Percentiles rank a stretch among this genome's conserved stretches.
phyloP scores from a whole-genome alignment of 2,888 invertebrate species.

The Sinopyrophorus schimmeli region DNA sequence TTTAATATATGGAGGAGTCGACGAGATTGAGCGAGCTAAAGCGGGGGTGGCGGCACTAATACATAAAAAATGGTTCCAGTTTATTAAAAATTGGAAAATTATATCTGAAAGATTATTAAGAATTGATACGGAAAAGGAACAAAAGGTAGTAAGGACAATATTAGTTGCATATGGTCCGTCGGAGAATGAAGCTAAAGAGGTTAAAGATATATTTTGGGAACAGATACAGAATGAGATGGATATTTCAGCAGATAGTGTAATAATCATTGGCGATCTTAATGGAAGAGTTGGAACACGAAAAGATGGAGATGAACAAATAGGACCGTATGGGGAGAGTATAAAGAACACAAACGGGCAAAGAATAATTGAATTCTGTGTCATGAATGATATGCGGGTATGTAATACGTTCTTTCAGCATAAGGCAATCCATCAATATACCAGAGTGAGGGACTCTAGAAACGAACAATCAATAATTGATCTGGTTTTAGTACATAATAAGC shows the following conservation, averaged over 20 bases:
- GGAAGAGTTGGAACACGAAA: conserved; percentile 4
- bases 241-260: conserved; percentile 1
- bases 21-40: neutral
- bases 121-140: neutral
- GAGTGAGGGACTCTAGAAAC: no score
- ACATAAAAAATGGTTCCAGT: neutral
- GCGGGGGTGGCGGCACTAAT: neutral
- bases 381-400: neutral
- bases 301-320: neutral
- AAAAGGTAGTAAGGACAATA: neutral
- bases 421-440: no score
- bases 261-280: conserved; percentile 4
- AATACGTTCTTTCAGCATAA: conserved; percentile 3
- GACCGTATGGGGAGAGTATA: neutral
- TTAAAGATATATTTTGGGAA: conserved; percentile 6
- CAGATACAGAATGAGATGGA: neutral
- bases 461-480: no score
- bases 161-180: neutral
- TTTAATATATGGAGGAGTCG: conserved; percentile 5
- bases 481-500: no score
- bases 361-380: neutral
- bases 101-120: neutral
- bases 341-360: neutral
- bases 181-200: conserved; percentile 1
- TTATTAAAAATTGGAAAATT: neutral